Conservation (phyloP, 2,113 vertebrate species). For the Hemichromis elongatus region DNA sequence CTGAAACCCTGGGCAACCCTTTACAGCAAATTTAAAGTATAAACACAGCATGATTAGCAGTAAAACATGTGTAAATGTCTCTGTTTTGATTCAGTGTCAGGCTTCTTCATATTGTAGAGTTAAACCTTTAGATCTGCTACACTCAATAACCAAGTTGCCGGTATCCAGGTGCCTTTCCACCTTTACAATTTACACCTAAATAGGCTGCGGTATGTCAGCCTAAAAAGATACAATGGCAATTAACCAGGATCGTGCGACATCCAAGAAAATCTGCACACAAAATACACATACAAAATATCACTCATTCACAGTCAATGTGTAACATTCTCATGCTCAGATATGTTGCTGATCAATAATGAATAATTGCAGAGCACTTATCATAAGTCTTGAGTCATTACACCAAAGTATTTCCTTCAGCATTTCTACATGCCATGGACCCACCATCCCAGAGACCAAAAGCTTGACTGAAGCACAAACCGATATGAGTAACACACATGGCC, state of each 20-base stretch:
- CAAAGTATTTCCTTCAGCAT: conserved; percentile 9
- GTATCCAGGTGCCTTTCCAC: conserved; percentile 12
- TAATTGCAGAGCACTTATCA: conserved; percentile 42
- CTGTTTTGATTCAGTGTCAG: conserved; percentile 26
- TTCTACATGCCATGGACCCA: conserved; percentile 36
- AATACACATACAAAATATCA: conserved; percentile 67
- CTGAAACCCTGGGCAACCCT: conserved; percentile 39
- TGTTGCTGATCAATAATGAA: conserved; percentile 51
- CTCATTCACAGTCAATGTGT: conserved; percentile 71
- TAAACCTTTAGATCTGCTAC: conserved; percentile 53
- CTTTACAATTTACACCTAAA: background rate
- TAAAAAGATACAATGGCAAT: conserved; percentile 14
- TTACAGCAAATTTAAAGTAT: conserved; percentile 37
- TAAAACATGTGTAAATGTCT: conserved; percentile 22
- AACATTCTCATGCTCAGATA: conserved; percentile 78
- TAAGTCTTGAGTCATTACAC: conserved; percentile 1
- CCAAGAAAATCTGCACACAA: conserved; percentile 46
- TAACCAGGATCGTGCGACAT: conserved; percentile 33
- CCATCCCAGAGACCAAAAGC: conserved; percentile 5
- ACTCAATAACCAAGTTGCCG: conserved; percentile 20
- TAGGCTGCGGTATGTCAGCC: conserved; percentile 9
- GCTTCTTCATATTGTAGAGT: conserved; percentile 12
- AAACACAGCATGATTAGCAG: conserved; percentile 50
- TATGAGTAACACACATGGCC: conserved; percentile 11
- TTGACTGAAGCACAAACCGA: conserved; percentile 31